Percentiles rank a stretch among this genome's conserved stretches.
These are phyloP conservation scores for Mobula birostris DNA, from an alignment of 2,113 vertebrate species.

Conservation along the genomic window DNA sequence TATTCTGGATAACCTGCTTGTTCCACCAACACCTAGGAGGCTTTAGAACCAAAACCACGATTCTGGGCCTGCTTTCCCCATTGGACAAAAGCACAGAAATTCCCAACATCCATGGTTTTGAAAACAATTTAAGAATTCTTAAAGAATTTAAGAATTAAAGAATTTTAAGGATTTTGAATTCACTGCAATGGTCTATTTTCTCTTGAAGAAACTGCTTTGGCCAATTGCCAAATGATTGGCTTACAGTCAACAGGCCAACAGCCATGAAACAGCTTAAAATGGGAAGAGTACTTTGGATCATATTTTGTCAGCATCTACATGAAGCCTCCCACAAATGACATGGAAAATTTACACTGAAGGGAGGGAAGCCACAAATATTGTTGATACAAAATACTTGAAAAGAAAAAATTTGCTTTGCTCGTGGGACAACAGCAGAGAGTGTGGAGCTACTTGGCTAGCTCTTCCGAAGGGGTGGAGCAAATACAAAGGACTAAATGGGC, in stretches of 20 bases:
- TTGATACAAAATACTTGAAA: background rate
- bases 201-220: background rate
- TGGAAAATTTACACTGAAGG: background rate
- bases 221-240: background rate
- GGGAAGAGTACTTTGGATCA: background rate
- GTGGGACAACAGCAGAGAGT: background rate
- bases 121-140: background rate
- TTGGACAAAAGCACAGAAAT: background rate
- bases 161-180: background rate
- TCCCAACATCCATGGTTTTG: background rate
- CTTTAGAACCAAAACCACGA: background rate
- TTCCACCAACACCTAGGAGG: background rate
- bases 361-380: background rate
- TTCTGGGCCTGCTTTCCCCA: background rate
- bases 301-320: background rate
- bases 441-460: background rate
- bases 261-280: background rate
- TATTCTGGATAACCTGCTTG: background rate
- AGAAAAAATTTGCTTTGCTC: background rate
- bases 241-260: background rate
- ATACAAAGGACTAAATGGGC: background rate
- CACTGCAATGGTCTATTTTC: background rate
- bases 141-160: background rate
- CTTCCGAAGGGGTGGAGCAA: background rate
- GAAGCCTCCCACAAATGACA: background rate